phyloP scores from a whole-genome alignment of 2,797 vertebrate genomes.

The Diglossa cyanea region DNA sequence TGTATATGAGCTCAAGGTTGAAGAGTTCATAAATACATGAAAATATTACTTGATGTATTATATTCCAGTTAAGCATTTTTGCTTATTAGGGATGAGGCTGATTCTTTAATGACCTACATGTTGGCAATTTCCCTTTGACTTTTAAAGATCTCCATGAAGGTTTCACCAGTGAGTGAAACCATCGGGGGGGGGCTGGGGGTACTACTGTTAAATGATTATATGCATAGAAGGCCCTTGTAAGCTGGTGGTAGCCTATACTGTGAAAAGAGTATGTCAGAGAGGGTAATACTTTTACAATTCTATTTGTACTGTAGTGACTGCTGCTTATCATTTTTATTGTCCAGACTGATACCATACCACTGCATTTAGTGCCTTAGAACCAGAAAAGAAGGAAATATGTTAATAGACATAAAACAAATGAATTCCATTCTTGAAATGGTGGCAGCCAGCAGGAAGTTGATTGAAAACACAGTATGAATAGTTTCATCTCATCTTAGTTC shows the following conservation, averaged over 20 bases:
- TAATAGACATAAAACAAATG: slow-evolving; percentile 28
- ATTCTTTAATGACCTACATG: not conserved
- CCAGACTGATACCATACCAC: not conserved
- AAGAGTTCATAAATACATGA: not conserved
- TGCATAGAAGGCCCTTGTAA: not conserved
- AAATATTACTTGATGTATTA: not conserved
- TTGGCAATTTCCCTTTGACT: not conserved
- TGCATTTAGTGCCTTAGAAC: not conserved
- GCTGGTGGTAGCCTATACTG: not conserved
- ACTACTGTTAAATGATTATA: not conserved
- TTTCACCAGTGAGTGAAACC: not conserved
- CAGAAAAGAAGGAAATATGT: not conserved
- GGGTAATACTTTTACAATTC: not conserved
- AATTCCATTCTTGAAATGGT: slow-evolving; percentile 59
- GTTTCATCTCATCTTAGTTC: slow-evolving; percentile 59
- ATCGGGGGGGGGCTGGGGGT: not conserved
- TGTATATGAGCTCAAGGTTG: not conserved
- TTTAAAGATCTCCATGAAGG: not conserved
- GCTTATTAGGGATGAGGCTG: not conserved
- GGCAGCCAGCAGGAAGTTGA: slow-evolving; percentile 56
- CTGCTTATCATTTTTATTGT: not conserved
- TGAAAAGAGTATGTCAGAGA: not conserved
- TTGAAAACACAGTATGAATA: slow-evolving; percentile 56
- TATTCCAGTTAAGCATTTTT: not conserved
- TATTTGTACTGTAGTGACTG: not conserved